Conservation (phyloP, 2,888 invertebrate species). For the Barypeithes pellucidus region DNA sequence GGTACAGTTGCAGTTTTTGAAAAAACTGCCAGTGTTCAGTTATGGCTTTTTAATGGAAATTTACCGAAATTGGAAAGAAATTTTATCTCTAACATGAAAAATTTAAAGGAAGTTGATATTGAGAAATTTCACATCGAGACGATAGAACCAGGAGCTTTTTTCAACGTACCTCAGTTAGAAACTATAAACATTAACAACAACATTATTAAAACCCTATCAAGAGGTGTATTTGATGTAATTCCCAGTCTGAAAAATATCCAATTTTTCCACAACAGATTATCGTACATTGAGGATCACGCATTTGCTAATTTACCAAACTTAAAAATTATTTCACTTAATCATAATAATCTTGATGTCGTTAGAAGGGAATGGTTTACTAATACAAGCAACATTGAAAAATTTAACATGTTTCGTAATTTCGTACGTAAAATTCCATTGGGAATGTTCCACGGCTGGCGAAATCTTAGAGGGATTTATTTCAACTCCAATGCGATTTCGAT, state of each 20-base stretch:
- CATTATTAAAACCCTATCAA: background rate
- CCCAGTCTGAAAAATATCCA: background rate
- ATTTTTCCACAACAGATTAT: background rate
- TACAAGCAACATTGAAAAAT: background rate
- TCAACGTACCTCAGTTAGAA: background rate
- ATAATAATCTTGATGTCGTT: background rate
- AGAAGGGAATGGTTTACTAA: conserved; percentile 6
- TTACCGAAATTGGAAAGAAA: background rate
- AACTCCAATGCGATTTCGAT: background rate
- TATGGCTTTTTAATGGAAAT: background rate
- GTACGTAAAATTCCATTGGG: background rate
- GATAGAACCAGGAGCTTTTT: conserved; percentile 5
- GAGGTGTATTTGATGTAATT: background rate
- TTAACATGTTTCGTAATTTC: background rate
- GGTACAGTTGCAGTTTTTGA: background rate
- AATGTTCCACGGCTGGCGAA: background rate
- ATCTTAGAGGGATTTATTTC: background rate
- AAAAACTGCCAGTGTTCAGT: too few relatives aligned
- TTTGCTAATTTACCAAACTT: background rate
- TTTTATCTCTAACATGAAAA: background rate
- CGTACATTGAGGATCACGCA: background rate
- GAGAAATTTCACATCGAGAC: background rate
- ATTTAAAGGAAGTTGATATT: background rate
- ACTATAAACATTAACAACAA: background rate
- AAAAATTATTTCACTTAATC: background rate